Conservation (phyloP, 2,797 vertebrate genomes). For the Esox masquinongy region DNA sequence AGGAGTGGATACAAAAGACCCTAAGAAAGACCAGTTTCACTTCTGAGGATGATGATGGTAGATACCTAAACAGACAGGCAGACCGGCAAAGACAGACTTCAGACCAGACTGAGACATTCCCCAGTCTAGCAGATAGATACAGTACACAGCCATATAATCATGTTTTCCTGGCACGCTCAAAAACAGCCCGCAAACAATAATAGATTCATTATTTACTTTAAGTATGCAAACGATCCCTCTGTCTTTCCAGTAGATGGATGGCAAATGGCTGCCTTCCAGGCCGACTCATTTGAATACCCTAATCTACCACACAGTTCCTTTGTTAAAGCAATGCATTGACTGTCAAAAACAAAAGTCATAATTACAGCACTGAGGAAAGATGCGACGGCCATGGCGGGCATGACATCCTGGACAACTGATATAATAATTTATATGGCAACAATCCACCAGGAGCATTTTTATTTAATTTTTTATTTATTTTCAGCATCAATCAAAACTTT, state of each 20-base stretch:
- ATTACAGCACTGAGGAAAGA: constrained; percentile 45
- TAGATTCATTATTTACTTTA: constrained; percentile 60
- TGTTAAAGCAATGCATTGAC: constrained; percentile 53
- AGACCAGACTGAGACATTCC: no score
- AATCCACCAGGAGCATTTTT: constrained; percentile 68
- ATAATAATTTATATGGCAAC: constrained; percentile 65
- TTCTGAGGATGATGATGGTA: not conserved
- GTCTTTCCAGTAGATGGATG: constrained; percentile 47
- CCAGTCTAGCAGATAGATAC: not conserved
- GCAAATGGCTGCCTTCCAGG: constrained; percentile 57
- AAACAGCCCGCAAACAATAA: constrained; percentile 46
- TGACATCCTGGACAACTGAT: constrained; percentile 40
- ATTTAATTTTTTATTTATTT: constrained; percentile 58
- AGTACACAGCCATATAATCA: constrained; percentile 31
- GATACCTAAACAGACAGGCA: no score
- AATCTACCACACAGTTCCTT: constrained; percentile 52
- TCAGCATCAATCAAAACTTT: constrained; percentile 61
- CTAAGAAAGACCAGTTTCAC: not conserved
- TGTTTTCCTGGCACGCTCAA: constrained; percentile 32
- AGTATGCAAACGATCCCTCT: constrained; percentile 54
- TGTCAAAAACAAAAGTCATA: constrained; percentile 60
- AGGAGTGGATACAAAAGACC: not conserved
- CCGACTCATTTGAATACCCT: constrained; percentile 64
- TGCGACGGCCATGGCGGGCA: constrained; percentile 27
- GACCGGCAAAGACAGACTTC: no score